Evolutionary conservation across 92 coral and sea anemone genomes (phyloP), one percentile per base, ranked within the genome.

Genomic region (Parazoanthus darwini): DNA sequence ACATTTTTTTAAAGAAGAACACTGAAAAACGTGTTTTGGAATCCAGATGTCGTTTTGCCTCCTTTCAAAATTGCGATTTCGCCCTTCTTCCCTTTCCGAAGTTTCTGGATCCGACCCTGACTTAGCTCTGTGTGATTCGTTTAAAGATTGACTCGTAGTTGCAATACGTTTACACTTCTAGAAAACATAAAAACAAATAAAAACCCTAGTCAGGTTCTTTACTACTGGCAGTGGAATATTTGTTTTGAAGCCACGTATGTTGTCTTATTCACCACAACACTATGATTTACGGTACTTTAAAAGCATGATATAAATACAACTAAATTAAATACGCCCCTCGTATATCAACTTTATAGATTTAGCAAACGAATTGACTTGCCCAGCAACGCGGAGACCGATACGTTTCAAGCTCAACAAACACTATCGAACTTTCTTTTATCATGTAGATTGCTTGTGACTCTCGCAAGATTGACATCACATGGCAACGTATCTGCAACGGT

Each of bases 361-460:
- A 10, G 48, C 26, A 58, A 38, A 56, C 73, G 25, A 35, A 58
- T 16, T 79, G 63, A 78, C 20, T 50, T 58, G 85, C 85, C 85
- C 73, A 80, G 73, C 85, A 80, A 80, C 85, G 48, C 4, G 25
- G 71, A 26, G 13, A 29, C 6, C 10, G 83, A 23, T 23, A 20
- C 8, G 20, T 11, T 59, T 18, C 25, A 48, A 79, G 39, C 67
- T 2, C 39, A 54, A n/a, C 16, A 54, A 51, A 25, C 29, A 50
- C 11, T 29, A 46, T 48, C 70, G 9, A 54, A 54, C 37, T 29
- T 14, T 79, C 23, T 38, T 56, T 80, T 80, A 50, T 80, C 73
- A 80, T 58, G 85, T 38, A 80, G 50, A 80, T 80, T 58, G 65
- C 63, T 15, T 7, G 0, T 11, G 18, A 20, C 26, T 80, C 85